A percentile compares a stretch with the other conserved stretches of the same genome.
Conservation (phyloP, 2,797 vertebrate species). For the Chelonia mydas region DNA sequence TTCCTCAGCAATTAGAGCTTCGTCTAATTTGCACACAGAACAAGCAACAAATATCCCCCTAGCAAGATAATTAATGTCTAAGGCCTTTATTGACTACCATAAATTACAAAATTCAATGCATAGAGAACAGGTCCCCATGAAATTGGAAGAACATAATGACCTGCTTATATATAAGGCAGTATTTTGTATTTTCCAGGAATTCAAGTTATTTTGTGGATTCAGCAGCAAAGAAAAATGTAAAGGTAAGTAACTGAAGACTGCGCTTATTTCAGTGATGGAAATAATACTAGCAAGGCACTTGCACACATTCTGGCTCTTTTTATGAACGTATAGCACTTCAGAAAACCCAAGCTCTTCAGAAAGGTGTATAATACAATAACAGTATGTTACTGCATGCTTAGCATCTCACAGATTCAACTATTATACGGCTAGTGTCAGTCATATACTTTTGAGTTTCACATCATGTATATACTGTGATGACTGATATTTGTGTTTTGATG, state of each 20-base stretch:
- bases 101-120: neutral
- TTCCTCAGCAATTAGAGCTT: slow-evolving; percentile 1
- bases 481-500: neutral
- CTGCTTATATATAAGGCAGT: neutral
- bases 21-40: neutral
- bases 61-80: neutral
- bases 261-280: slow-evolving; percentile 42
- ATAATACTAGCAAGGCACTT: slow-evolving; percentile 33
- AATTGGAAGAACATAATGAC: slow-evolving; percentile 5
- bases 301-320: slow-evolving; percentile 21
- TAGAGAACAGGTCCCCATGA: neutral
- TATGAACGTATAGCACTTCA: neutral
- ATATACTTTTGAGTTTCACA: slow-evolving; percentile 34
- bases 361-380: slow-evolving; percentile 49
- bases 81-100: neutral
- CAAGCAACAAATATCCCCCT: neutral
- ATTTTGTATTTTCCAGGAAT: slow-evolving; percentile 21
- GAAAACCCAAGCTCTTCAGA: slow-evolving; percentile 46
- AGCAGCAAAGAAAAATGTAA: slow-evolving; percentile 34
- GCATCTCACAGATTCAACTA: neutral
- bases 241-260: slow-evolving; percentile 43
- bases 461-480: neutral
- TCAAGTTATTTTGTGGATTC: neutral
- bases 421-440: slow-evolving; percentile 41
- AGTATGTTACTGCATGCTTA: slow-evolving; percentile 47